These are phyloP conservation scores for Drosophila melanocephala DNA, from an alignment of 2,888 invertebrate species.

Conservation along the genomic window DNA sequence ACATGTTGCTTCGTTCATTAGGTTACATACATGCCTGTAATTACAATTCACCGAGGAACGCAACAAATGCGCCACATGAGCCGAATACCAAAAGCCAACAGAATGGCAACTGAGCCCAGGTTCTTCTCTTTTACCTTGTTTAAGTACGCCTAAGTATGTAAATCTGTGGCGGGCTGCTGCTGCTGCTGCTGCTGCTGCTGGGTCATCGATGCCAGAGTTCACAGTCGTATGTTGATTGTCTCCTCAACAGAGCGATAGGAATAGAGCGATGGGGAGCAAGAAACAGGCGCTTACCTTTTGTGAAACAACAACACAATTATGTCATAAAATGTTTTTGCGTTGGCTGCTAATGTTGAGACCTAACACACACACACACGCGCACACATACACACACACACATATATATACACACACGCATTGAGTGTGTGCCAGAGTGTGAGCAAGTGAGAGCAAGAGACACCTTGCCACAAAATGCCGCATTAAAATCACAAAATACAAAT, in stretches of 20 bases:
- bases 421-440: not conserved
- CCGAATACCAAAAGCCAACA: slow-evolving; percentile 8
- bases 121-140: slow-evolving; percentile 8
- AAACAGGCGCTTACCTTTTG: slow-evolving; percentile 43
- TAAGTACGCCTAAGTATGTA: slow-evolving; percentile 42
- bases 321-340: slow-evolving; percentile 73
- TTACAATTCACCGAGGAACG: slow-evolving; percentile 73
- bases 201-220: slow-evolving; percentile 66
- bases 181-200: slow-evolving; percentile 7
- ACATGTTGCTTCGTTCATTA: slow-evolving; percentile 52
- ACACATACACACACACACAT: not conserved
- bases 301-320: slow-evolving; percentile 71
- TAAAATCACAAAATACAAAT: slow-evolving; percentile 80
- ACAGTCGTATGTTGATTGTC: slow-evolving; percentile 49
- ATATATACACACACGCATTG: not conserved
- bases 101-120: slow-evolving; percentile 22
- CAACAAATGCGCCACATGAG: slow-evolving; percentile 50
- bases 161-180: slow-evolving; percentile 21
- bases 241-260: not conserved
- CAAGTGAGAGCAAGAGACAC: not conserved
- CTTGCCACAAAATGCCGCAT: slow-evolving; percentile 75
- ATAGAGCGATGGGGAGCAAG: not conserved
- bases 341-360: slow-evolving; percentile 56
- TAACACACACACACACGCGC: slow-evolving; percentile 15
- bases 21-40: slow-evolving; percentile 76